These are phyloP conservation scores for Drosophila erecta DNA, from an alignment of 1,140 invertebrate species.

Conservation along the genomic window DNA sequence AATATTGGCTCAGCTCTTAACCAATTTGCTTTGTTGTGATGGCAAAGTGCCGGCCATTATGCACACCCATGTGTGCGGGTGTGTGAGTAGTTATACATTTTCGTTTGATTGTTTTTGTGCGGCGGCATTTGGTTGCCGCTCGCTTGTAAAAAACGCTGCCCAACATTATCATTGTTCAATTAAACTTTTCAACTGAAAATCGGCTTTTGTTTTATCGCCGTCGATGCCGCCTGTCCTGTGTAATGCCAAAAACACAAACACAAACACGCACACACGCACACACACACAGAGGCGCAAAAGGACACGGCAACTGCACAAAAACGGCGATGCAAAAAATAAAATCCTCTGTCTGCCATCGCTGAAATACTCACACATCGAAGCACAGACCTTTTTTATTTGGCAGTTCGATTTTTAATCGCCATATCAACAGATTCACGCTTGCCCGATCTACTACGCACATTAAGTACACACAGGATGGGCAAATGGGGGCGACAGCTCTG, in stretches of 20 bases:
- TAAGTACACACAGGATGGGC: slow-evolving; percentile 60
- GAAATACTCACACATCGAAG: slow-evolving; percentile 22
- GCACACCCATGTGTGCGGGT: slow-evolving; percentile 9
- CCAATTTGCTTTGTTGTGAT: slow-evolving; percentile 56
- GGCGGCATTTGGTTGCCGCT: slow-evolving; percentile 53
- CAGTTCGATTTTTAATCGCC: slow-evolving; percentile 79
- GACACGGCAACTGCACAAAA: slow-evolving; percentile 27
- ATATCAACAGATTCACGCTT: slow-evolving; percentile 81
- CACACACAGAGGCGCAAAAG: slow-evolving; percentile 59
- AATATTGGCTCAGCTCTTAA: slow-evolving; percentile 55
- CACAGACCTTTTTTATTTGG: slow-evolving; percentile 36
- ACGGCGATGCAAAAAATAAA: slow-evolving; percentile 27
- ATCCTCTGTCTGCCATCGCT: slow-evolving; percentile 57
- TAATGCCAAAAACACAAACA: slow-evolving; percentile 75
- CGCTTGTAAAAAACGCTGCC: slow-evolving; percentile 18
- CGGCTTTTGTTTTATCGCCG: slow-evolving; percentile 79
- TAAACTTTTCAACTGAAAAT: slow-evolving; percentile 83
- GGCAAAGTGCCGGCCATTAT: slow-evolving; percentile 51
- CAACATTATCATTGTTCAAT: slow-evolving; percentile 82
- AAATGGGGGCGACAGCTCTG: not conserved
- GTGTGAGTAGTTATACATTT: slow-evolving; percentile 44
- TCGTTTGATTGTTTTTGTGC: slow-evolving; percentile 49
- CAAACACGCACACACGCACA: slow-evolving; percentile 30
- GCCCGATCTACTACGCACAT: slow-evolving; percentile 80
- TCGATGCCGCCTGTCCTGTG: slow-evolving; percentile 47